Conservation (phyloP, 2,113 vertebrate species). For the Actenoides hombroni region DNA sequence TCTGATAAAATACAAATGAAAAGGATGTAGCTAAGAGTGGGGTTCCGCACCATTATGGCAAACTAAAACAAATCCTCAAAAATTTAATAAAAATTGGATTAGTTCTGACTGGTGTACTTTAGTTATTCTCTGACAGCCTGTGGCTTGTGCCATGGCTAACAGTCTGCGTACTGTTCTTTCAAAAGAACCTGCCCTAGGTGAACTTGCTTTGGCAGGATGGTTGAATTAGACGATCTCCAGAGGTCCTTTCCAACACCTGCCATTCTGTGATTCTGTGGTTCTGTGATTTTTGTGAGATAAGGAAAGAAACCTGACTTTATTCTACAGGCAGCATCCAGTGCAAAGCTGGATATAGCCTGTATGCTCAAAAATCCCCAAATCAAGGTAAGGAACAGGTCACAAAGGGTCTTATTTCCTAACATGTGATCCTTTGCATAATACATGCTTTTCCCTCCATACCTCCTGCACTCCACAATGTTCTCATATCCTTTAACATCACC, state of each 20-base stretch:
- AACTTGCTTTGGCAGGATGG: no score
- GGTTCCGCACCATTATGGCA: neutral
- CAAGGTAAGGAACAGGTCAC: neutral
- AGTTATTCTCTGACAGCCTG: neutral
- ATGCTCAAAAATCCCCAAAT: neutral
- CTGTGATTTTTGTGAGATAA: neutral
- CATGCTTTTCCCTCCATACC: neutral
- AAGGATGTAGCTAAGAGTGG: neutral
- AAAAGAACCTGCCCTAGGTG: neutral
- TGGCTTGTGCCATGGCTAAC: neutral
- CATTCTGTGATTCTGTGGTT: no score
- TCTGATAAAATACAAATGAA: neutral
- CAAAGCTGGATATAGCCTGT: neutral
- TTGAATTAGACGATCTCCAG: no score
- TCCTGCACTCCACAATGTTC: neutral
- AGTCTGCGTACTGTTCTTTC: neutral
- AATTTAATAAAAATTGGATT: neutral
- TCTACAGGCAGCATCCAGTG: neutral
- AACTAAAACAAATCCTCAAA: neutral
- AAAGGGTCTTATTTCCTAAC: neutral
- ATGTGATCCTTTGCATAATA: neutral
- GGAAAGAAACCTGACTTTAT: neutral
- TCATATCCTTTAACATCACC: neutral
- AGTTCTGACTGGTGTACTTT: neutral
- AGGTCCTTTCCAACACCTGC: no score